Percentiles rank a stretch among this genome's conserved stretches.
Conservation (phyloP, 1,140 invertebrate genomes). For the Drosophila ogumai region DNA sequence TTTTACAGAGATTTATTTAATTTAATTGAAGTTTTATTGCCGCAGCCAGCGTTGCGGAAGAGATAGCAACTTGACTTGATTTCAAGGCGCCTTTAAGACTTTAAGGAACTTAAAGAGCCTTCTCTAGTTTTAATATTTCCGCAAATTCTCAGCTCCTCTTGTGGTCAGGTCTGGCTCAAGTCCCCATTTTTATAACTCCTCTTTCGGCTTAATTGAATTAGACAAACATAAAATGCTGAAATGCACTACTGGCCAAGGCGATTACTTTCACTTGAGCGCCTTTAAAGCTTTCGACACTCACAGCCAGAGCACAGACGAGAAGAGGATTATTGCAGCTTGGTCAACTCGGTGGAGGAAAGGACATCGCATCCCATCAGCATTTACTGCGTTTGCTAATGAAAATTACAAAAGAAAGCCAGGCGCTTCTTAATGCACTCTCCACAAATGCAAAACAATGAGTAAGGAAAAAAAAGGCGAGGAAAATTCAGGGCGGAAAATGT, state of each 20-base stretch:
- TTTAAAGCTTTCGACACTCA: slow-evolving; percentile 63
- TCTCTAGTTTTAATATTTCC: background rate
- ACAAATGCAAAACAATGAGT: slow-evolving; percentile 45
- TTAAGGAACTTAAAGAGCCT: slow-evolving; percentile 16
- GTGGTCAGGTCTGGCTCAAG: background rate
- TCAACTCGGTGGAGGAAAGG: slow-evolving; percentile 34
- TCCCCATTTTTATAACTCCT: slow-evolving; percentile 30
- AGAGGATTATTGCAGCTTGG: slow-evolving; percentile 27
- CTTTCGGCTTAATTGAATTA: slow-evolving; percentile 70
- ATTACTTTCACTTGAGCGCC: slow-evolving; percentile 80
- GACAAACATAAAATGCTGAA: slow-evolving; percentile 58
- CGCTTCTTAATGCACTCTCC: slow-evolving; percentile 54
- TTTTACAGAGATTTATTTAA: slow-evolving; percentile 80
- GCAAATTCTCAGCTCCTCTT: background rate
- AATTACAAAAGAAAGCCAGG: slow-evolving; percentile 56
- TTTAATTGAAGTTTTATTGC: slow-evolving; percentile 81
- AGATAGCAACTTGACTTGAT: slow-evolving; percentile 44
- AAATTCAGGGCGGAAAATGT: slow-evolving; percentile 3
- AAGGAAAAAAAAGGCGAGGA: background rate
- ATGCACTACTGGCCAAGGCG: slow-evolving; percentile 42
- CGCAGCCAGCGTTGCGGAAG: slow-evolving; percentile 57
- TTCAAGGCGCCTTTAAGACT: slow-evolving; percentile 14
- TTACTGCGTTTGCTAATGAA: slow-evolving; percentile 66
- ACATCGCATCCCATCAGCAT: slow-evolving; percentile 25
- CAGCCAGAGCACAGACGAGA: slow-evolving; percentile 6